Conservation (phyloP, 2,888 invertebrate species). For the Amorpha juglandis region DNA sequence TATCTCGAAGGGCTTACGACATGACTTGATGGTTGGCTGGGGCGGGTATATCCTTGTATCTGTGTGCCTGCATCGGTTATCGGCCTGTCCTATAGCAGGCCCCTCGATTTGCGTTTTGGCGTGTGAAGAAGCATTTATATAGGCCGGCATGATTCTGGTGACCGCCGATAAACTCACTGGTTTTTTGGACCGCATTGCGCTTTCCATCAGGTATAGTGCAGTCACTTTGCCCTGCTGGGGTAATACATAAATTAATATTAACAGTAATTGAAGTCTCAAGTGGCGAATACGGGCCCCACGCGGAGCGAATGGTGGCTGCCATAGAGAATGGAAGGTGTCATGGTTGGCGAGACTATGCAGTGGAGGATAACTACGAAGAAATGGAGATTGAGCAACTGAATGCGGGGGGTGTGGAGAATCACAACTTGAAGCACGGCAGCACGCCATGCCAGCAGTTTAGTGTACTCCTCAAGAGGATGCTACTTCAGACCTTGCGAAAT, state of each 20-base stretch:
- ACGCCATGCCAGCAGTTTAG: constrained; percentile 87
- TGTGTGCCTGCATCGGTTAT: too few species aligned
- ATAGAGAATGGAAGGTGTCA: constrained; percentile 87
- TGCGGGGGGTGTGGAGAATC: constrained; percentile 72
- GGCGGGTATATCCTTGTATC: too few species aligned
- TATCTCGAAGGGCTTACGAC: too few species aligned
- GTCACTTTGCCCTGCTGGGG: too few species aligned
- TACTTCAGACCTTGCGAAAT: constrained; percentile 90
- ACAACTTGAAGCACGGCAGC: constrained; percentile 82
- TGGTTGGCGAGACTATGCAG: constrained; percentile 76
- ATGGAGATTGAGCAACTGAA: constrained; percentile 75
- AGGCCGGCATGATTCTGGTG: too few species aligned
- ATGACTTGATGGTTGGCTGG: too few species aligned
- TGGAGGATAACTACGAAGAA: constrained; percentile 51
- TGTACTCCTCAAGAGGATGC: constrained; percentile 87
- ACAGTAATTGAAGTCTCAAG: constrained; percentile 92
- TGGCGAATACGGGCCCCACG: constrained; percentile 90
- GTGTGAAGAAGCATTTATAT: too few species aligned
- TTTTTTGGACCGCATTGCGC: too few species aligned
- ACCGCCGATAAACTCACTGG: too few species aligned
- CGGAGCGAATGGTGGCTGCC: constrained; percentile 87
- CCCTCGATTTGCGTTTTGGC: too few species aligned
- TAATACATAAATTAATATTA: constrained; percentile 39
- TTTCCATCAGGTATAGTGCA: too few species aligned
- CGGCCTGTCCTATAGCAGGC: too few species aligned